Conservation (phyloP, 2,113 vertebrate genomes). For the Meles meles region DNA sequence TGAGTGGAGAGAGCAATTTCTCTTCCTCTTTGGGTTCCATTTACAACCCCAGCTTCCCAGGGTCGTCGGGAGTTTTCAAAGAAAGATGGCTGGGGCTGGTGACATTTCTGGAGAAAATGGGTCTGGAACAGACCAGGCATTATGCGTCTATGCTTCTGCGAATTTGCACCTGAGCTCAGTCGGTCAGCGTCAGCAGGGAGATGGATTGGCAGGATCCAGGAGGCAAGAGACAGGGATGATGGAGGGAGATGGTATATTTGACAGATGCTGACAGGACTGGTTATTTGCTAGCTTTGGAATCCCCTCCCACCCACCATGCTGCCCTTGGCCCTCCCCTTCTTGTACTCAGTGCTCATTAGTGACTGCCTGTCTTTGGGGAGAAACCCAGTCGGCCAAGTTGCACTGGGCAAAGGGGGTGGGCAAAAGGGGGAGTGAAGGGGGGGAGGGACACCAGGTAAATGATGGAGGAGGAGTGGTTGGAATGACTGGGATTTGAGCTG, state of each 20-base stretch:
- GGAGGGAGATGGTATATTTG: slow-evolving; percentile 72
- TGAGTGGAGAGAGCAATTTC: background rate
- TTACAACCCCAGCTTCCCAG: background rate
- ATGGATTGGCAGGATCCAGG: slow-evolving; percentile 70
- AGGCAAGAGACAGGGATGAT: slow-evolving; percentile 72
- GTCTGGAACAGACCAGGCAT: background rate
- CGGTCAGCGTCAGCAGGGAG: slow-evolving; percentile 44
- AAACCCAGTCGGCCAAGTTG: background rate
- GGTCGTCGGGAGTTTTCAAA: background rate
- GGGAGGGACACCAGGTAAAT: background rate
- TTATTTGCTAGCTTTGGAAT: slow-evolving; percentile 70
- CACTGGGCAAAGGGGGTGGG: background rate
- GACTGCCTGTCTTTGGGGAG: slow-evolving; percentile 3
- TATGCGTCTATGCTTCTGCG: background rate
- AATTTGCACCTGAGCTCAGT: slow-evolving; percentile 47
- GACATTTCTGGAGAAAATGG: slow-evolving; percentile 24
- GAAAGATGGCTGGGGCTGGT: background rate
- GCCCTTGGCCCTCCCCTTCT: slow-evolving; percentile 66
- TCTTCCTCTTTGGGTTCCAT: slow-evolving; percentile 3
- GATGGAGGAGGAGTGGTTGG: background rate
- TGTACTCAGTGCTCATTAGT: slow-evolving; percentile 45
- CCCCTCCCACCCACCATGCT: slow-evolving; percentile 65
- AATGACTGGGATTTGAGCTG: background rate
- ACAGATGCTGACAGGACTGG: slow-evolving; percentile 73
- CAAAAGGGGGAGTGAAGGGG: background rate